Evolutionary conservation across 2,888 invertebrate genomes (phyloP), one percentile per base, ranked within the genome.

Genomic region (Agrochola lychnidis): DNA sequence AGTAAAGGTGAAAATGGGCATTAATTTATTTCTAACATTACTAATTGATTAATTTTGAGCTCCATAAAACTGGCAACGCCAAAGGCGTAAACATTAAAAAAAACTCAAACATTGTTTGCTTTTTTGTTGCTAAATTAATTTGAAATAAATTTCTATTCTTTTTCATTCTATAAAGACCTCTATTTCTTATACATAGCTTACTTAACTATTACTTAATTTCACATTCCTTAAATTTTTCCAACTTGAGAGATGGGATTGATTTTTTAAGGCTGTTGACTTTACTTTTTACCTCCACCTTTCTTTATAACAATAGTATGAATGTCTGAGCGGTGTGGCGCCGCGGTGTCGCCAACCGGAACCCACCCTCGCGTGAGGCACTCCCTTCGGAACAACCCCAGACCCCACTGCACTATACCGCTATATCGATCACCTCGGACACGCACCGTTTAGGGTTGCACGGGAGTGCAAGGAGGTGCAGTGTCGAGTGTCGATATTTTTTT

Each of bases 391-490:
- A 87, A 89, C 91, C 91, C 91, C 90, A 87, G 86, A 75, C 82
- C 86, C 86, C 86, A 70, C 71, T 86, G 73, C 81, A 78, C 83
- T 70, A 59, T 53, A 70, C 70, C 69, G 62, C 83, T 82, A 59
- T 94, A 94, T 94, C 94, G 95, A 95, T 95, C 94, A 94, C 91
- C 89, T 90, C 62, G 92, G 92, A 92, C 92, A 92, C 90, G 88
- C 89, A 89, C 87, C 92, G n/a, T 30, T n/a, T 76, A 82, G 82
- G 63, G 82, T 82, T 66, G 82, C 69, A 66, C 61, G 14, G 2
- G 4, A 62, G 1, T 57, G 56, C 64, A 82, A 82, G 77, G 59
- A 82, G 12, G 6, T 81, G 82, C 36, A 74, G 1, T 70, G 19
- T 70, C 57, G 12, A 42, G 16, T 48, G 48, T 72, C 72, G 72